Conservation (phyloP, 2,113 vertebrate species). For the Esox niger region DNA sequence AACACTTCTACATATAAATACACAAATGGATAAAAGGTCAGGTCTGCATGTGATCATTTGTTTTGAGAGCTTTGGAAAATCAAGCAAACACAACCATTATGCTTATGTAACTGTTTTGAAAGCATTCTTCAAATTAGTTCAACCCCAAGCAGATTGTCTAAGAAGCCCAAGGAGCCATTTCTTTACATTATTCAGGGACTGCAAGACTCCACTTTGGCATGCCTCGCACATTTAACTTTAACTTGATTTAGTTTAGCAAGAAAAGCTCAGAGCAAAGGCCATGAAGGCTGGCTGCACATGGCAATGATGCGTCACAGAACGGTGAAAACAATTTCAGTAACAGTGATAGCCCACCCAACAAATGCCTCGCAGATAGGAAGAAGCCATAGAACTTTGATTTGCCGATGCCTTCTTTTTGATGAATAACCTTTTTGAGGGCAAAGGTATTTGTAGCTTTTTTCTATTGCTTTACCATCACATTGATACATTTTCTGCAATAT, state of each 20-base stretch:
- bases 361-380: constrained; percentile 1
- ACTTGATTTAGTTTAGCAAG: constrained; percentile 32
- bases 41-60: constrained; percentile 29
- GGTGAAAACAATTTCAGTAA: constrained; percentile 3
- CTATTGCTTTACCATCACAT: constrained; percentile 1
- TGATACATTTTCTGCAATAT: constrained; percentile 6
- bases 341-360: constrained; percentile 1
- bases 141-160: constrained; percentile 28
- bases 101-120: constrained; percentile 33
- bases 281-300: constrained; percentile 18
- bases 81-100: constrained; percentile 17
- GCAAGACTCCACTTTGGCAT: constrained; percentile 28
- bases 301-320: constrained; percentile 2
- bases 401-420: background rate
- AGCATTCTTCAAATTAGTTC: constrained; percentile 41
- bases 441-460: background rate
- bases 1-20: constrained; percentile 21
- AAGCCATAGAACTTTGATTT: background rate
- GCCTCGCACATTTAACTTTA: constrained; percentile 24
- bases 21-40: constrained; percentile 31
- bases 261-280: constrained; percentile 13
- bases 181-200: constrained; percentile 37
- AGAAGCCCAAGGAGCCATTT: constrained; percentile 35
- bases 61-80: constrained; percentile 29
- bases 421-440: background rate